These are phyloP conservation scores for Ormyrus thymus DNA, from an alignment of 2,888 invertebrate species.

Conservation along the genomic window DNA sequence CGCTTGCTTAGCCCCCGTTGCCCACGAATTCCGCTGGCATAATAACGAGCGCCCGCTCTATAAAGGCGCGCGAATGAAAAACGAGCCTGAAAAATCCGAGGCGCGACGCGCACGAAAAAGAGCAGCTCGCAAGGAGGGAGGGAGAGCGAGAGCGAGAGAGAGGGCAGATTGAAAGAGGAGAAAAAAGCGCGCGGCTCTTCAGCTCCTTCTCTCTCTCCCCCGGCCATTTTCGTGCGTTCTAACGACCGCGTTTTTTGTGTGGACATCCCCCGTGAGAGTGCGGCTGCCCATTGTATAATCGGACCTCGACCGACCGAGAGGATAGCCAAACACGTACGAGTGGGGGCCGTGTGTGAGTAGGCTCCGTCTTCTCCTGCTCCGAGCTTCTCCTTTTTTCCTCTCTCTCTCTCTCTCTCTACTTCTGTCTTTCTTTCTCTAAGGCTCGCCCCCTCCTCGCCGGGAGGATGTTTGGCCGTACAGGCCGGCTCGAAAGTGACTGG, in stretches of 20 bases:
- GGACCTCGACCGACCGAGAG: constrained; percentile 10
- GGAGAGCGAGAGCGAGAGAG: constrained; percentile 18
- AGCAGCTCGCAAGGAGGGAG: too few species aligned
- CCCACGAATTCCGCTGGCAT: constrained; percentile 20
- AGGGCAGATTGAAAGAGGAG: constrained; percentile 16
- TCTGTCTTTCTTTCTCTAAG: not conserved
- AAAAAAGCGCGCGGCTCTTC: constrained; percentile 6
- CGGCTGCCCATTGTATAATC: constrained; percentile 51
- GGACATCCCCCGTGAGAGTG: constrained; percentile 38
- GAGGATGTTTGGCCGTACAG: constrained; percentile 8
- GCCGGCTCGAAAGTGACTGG: constrained; percentile 32
- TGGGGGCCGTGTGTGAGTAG: too few species aligned
- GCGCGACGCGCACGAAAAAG: not conserved
- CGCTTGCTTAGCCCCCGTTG: not conserved
- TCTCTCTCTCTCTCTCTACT: too few species aligned
- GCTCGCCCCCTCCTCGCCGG: not conserved
- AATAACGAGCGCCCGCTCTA: constrained; percentile 25
- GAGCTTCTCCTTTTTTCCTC: too few species aligned
- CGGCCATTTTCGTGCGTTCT: constrained; percentile 49
- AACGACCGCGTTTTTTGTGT: constrained; percentile 51
- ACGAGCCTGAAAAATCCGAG: constrained; percentile 44
- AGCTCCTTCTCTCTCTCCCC: constrained; percentile 2
- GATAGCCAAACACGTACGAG: too few species aligned
- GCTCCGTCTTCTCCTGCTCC: too few species aligned
- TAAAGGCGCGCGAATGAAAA: constrained; percentile 44